Conservation (phyloP, 2,113 vertebrate genomes). For the Ameiurus melas region DNA sequence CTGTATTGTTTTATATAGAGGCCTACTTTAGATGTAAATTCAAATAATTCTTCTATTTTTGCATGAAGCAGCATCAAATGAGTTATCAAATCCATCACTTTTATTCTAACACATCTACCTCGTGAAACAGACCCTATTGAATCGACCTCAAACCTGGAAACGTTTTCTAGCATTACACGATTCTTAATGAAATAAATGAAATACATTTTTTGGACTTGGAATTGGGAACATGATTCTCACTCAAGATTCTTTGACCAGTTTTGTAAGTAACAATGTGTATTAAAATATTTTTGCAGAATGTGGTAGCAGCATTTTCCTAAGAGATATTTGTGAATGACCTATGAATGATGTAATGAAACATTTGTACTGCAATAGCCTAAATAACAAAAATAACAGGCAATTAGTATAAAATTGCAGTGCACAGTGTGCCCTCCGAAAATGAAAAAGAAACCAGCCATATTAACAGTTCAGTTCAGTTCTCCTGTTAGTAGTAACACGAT, state of each 20-base stretch:
- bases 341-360: not conserved
- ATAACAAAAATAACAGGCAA: not conserved
- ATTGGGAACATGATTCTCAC: not conserved
- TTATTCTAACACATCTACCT: conserved; percentile 26
- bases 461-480: not conserved
- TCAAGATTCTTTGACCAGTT: not conserved
- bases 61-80: not conserved
- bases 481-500: not conserved
- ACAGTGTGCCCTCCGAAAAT: not conserved
- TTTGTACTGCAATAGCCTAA: not conserved
- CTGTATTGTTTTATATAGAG: not conserved
- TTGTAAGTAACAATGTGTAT: not conserved
- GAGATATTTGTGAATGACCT: not conserved
- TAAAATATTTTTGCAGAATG: not conserved
- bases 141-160: not conserved
- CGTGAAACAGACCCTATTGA: not conserved
- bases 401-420: not conserved
- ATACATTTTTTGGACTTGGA: not conserved
- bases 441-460: not conserved
- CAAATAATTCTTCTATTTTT: conserved; percentile 1
- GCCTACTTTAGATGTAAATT: not conserved
- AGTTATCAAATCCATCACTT: not conserved
- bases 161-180: not conserved
- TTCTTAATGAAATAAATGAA: not conserved
- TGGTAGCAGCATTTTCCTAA: not conserved